Conservation (phyloP, 2,888 invertebrate genomes). For the Dorcus parallelipipedus region DNA sequence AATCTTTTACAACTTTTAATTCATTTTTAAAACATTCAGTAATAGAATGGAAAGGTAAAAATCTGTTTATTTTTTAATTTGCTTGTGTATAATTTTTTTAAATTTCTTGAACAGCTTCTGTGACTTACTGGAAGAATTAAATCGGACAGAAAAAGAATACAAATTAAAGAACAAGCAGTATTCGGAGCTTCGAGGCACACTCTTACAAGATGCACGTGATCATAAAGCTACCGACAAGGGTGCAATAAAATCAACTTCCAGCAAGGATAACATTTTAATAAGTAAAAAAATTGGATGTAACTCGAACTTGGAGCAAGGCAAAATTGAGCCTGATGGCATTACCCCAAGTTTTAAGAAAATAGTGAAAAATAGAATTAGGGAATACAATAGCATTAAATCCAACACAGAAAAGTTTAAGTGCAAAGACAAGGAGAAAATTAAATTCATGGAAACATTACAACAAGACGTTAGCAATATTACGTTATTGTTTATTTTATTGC, state of each 20-base stretch:
- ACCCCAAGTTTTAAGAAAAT: neutral
- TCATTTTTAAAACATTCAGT: no score
- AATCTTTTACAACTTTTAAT: no score
- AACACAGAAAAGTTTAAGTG: slow-evolving; percentile 10
- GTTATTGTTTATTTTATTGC: neutral
- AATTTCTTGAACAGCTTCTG: neutral
- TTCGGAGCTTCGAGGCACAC: slow-evolving; percentile 3
- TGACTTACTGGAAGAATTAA: slow-evolving; percentile 1
- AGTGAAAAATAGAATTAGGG: slow-evolving; percentile 6
- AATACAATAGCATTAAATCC: neutral
- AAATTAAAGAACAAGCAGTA: neutral
- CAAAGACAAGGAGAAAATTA: slow-evolving; percentile 2
- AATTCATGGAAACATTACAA: slow-evolving; percentile 6
- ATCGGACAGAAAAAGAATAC: slow-evolving; percentile 5
- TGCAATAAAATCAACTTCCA: neutral
- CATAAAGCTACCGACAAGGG: neutral
- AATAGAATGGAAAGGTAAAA: no score
- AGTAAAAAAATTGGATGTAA: neutral
- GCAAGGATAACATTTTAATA: neutral
- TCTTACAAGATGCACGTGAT: neutral
- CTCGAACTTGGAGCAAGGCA: neutral
- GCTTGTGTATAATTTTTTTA: no score
- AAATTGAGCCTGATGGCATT: neutral
- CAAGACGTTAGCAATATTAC: slow-evolving; percentile 1
- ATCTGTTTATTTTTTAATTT: no score